These are phyloP conservation scores for Monochamus alternatus DNA, from an alignment of 2,888 invertebrate genomes.

Conservation along the genomic window DNA sequence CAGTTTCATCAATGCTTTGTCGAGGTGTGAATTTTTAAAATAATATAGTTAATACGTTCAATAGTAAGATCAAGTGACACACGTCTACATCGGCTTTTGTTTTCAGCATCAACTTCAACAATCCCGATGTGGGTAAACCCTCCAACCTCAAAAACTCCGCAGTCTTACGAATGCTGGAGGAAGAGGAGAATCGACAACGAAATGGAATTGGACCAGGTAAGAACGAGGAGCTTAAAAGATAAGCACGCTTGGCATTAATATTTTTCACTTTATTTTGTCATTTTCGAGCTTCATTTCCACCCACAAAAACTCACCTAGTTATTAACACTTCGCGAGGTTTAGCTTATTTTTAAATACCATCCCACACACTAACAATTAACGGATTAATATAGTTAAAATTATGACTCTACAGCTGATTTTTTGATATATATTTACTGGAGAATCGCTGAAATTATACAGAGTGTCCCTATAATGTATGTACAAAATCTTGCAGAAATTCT, in stretches of 20 bases:
- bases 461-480: too few species aligned
- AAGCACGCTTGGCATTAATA: conserved; percentile 15
- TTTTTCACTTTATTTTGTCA: conserved; percentile 7
- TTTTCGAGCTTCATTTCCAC: not conserved
- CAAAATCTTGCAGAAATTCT: too few species aligned
- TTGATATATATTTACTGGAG: too few species aligned
- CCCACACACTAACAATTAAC: too few species aligned
- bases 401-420: too few species aligned
- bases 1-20: not conserved
- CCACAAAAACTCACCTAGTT: too few species aligned
- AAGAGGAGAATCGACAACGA: conserved; percentile 83
- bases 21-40: conserved; percentile 5
- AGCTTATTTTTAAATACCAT: too few species aligned
- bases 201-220: conserved; percentile 78
- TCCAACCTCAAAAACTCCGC: conserved; percentile 89
- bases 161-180: conserved; percentile 88
- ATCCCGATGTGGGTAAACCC: conserved; percentile 81
- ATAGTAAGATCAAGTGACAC: not conserved
- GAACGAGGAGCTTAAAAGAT: conserved; percentile 57
- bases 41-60: not conserved
- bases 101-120: conserved; percentile 84
- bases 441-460: too few species aligned
- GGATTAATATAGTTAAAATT: too few species aligned
- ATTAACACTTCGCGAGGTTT: too few species aligned
- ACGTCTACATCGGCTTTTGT: conserved; percentile 2